Evolutionary conservation across 2,888 invertebrate species (phyloP), one percentile per base, ranked within the genome.

Genomic region (Clitarchus hookeri): DNA sequence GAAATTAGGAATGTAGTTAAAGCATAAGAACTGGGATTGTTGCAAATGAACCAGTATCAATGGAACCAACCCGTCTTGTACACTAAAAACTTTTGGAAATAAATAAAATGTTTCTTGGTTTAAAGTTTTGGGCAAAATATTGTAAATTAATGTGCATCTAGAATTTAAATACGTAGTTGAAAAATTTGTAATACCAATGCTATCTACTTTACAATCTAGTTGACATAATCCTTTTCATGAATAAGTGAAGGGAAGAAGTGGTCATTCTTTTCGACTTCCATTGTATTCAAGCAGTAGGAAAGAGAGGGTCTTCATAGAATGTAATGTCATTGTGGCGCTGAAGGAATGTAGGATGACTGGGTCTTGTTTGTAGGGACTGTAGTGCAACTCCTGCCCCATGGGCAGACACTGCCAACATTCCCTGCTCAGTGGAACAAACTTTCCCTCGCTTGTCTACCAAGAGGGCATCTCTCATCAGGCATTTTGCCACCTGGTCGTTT

Each of bases 401-500:
- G 80, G 48, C 84, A 27, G 84, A 85, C 65, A 86, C 80, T 82
- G 85, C 83, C 87, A 84, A 19, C 86, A 84, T 84, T 83, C 83
- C 86, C 65, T 79, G 85, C 65, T 87, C 86, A 23, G 83, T 78
- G 44, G 84, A 86, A 53, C 88, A 88, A 86, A 88, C 77, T 36
- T 88, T 88, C 85, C 87, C 87, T 78, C 88, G 87, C 19, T 86
- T 87, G 83, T 86, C 86, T 8, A 83, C 87, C 84, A 88, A 87
- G 87, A 86, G 88, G 78, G 87, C 87, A 36, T 87, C 88, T 79
- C 83, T 88, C 86, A 85, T 88, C 87, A 53, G 88, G 53, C 87
- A 88, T 27, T 87, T 88, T 84, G 86, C 88, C 84, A 88, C 86
- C 84, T 88, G 88, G 88, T 88, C 88, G 44, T 87, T 88, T 85